phyloP scores from a whole-genome alignment of 2,797 vertebrate species.

The Crocodylus rhombifer region DNA sequence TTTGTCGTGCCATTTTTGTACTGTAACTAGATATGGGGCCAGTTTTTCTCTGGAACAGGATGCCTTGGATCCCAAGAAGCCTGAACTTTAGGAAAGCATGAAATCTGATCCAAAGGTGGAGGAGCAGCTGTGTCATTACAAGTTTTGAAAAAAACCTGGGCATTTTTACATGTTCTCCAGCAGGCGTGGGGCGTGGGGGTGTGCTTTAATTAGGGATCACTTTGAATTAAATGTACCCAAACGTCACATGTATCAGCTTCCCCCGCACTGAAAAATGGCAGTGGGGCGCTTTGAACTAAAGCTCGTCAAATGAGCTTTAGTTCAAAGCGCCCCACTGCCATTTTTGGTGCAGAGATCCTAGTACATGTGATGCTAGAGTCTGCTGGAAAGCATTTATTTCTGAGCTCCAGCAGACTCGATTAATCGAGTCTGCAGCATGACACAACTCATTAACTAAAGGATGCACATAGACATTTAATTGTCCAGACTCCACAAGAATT shows the following conservation, averaged over 20 bases:
- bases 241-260: no score
- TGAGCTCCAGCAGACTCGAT: no score
- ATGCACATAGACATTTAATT: not conserved
- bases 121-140: constrained; percentile 5
- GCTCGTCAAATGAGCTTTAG: no score
- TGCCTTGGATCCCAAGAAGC: constrained; percentile 5
- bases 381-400: no score
- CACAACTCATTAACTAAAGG: not conserved
- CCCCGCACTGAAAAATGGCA: no score
- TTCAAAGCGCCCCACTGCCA: no score
- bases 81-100: constrained; percentile 21
- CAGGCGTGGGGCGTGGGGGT: no score
- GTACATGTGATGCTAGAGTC: no score
- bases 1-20: not conserved
- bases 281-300: no score
- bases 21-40: not conserved
- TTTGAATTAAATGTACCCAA: no score
- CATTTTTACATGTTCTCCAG: not conserved
- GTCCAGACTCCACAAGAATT: not conserved
- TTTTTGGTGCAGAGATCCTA: no score
- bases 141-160: not conserved
- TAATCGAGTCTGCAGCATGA: not conserved
- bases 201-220: no score
- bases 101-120: constrained; percentile 42
- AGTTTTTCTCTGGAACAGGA: not conserved